A percentile compares a stretch with the other conserved stretches of the same genome.
Conservation (phyloP, 2,888 invertebrate species). For the Cheilosia urbana region DNA sequence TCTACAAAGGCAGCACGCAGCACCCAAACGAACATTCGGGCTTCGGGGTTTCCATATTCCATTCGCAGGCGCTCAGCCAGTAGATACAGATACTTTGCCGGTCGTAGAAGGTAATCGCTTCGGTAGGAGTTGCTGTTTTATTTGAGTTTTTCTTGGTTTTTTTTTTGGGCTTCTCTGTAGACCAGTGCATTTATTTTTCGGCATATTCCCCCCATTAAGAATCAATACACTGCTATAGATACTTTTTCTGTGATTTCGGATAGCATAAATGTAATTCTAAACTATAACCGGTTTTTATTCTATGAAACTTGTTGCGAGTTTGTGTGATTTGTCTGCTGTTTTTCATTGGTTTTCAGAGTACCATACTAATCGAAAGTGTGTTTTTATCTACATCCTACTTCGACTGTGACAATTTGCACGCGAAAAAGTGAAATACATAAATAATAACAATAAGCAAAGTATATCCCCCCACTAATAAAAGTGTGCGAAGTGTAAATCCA, state of each 20-base stretch:
- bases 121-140: conserved; percentile 4
- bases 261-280: conserved; percentile 8
- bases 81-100: conserved; percentile 73
- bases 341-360: conserved; percentile 2
- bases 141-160: conserved; percentile 9
- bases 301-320: conserved; percentile 30
- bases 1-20: conserved; percentile 24
- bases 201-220: conserved; percentile 4
- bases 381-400: conserved; percentile 54
- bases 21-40: conserved; percentile 27
- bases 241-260: neutral
- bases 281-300: conserved; percentile 12
- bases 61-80: conserved; percentile 49
- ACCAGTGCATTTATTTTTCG: neutral
- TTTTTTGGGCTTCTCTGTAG: conserved; percentile 10
- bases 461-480: too few relatives aligned
- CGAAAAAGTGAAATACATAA: neutral
- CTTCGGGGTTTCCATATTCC: conserved; percentile 39
- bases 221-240: conserved; percentile 3
- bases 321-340: neutral
- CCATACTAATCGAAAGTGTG: conserved; percentile 32
- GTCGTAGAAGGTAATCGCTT: conserved; percentile 29
- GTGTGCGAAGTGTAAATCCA: neutral
- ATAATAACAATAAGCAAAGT: too few relatives aligned
- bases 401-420: neutral